Evolutionary conservation across 1,140 invertebrate species (phyloP).

Genomic region (Drosophila lacertosa): DNA sequence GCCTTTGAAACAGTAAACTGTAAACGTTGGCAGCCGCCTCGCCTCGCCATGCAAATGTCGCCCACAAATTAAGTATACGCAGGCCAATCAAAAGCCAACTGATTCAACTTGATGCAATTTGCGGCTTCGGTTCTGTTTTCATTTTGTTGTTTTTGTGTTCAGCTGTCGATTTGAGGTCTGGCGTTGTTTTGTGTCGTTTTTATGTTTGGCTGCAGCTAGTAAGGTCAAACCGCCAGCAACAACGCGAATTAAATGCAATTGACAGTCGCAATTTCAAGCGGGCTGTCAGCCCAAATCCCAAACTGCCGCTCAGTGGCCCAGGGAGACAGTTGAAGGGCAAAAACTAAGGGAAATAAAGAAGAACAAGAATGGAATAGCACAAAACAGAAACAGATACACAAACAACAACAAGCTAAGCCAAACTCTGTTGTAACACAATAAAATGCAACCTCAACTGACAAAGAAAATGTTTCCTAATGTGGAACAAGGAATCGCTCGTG

Average conservation of each 20-base stretch:
- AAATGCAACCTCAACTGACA: conserved; percentile 81
- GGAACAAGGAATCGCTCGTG: conserved; percentile 54
- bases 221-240: conserved; percentile 67
- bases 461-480: conserved; percentile 77
- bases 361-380: no score
- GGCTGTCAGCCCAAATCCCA: conserved; percentile 77
- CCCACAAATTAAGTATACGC: conserved; percentile 14
- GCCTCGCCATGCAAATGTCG: conserved; percentile 40
- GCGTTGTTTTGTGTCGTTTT: background rate
- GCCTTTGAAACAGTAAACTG: conserved; percentile 72
- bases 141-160: no score
- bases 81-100: background rate
- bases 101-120: conserved; percentile 7
- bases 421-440: conserved; percentile 78
- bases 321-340: conserved; percentile 33
- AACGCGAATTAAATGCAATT: conserved; percentile 80
- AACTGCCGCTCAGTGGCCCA: conserved; percentile 46
- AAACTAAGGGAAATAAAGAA: conserved; percentile 35
- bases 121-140: no score
- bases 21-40: conserved; percentile 64
- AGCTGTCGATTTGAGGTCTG: conserved; percentile 17
- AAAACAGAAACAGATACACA: conserved; percentile 5
- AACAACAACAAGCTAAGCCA: conserved; percentile 36
- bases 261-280: conserved; percentile 81
- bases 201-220: conserved; percentile 28